Conservation (phyloP, 30 jellyfish, hydroid and myxozoan species). For the Hydra vulgaris region DNA sequence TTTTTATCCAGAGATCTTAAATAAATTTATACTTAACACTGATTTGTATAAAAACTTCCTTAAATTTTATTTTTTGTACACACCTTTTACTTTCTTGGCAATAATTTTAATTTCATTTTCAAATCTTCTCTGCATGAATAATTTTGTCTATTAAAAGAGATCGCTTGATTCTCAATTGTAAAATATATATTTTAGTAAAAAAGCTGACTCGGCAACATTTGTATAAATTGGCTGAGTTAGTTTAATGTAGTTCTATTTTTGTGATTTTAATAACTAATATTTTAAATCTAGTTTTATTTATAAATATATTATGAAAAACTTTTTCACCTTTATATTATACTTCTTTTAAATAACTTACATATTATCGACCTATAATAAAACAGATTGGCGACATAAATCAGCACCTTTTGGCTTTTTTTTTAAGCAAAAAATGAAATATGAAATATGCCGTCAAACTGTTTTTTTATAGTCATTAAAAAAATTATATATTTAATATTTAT, state of each 20-base stretch:
- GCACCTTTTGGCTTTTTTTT: not conserved
- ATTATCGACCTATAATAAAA: not conserved
- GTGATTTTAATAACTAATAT: not conserved
- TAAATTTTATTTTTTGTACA: no score
- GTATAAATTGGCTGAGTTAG: not conserved
- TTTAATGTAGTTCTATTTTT: not conserved
- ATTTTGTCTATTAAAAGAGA: not conserved
- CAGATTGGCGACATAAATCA: not conserved
- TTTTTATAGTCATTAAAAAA: not conserved
- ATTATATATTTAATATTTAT: no score
- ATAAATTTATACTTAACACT: no score
- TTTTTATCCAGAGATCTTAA: no score
- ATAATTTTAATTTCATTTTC: not conserved
- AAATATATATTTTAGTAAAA: not conserved
- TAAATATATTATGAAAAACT: not conserved
- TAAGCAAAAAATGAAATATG: not conserved
- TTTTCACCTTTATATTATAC: not conserved
- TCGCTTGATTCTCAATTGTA: not conserved
- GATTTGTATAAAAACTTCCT: no score
- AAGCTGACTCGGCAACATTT: not conserved
- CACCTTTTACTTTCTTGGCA: not conserved
- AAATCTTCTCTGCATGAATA: not conserved
- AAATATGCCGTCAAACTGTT: not conserved
- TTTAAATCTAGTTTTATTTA: not conserved
- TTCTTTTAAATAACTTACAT: not conserved